Base-by-base conservation (phyloP, 2,888 invertebrate genomes). In the Scaptomyza polygonia region DNA sequence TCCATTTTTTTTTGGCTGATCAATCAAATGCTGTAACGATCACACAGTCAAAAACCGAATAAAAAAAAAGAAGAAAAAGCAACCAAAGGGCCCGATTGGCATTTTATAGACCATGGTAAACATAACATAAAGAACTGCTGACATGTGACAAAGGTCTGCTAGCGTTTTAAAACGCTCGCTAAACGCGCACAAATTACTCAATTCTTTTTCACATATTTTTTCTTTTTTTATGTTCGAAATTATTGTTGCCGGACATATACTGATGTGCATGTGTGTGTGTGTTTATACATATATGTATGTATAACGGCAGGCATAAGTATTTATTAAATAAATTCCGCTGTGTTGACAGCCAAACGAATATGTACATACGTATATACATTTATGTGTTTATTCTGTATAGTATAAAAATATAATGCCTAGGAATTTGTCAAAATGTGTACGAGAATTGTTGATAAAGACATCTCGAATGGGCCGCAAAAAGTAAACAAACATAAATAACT, bases 341-440 rank as follows among this genome's bases (percentile, higher is more conserved):
- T 70, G 71, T 70, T 73, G 80, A 77, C 74, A 74, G 77, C 80
- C 59, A 72, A 64, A 58, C 54, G 62, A 53, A 69, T 66, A 21
- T 21, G 21, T 51, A 55, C 32, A 34, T 27, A 6, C 21, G 4
- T 21, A 21, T 43, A 39, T 48, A 36, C 34, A 34, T 53, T 9
- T 44, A 21, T 39, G 39, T 25, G 32, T 29, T 36, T 57, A 54
- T 43, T 34, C 8, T 16, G 7, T 16, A 29, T 5, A 6, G 21
- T 9, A 32, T 32, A 48, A 32, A 48, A 32, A 48, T 32, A n/a
- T 48, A 18, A 43, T 25, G 63, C 47, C 18, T 40, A 72, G 44
- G 63, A 71, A 74, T 82, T 82, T 82, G 82, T 82, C 84, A 83
- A 82, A 79, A 79, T 67, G 71, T 55, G 49, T 53, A 43, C 43